Base-by-base conservation (phyloP, 2,113 vertebrate species). In the Opisthocomus hoazin region DNA sequence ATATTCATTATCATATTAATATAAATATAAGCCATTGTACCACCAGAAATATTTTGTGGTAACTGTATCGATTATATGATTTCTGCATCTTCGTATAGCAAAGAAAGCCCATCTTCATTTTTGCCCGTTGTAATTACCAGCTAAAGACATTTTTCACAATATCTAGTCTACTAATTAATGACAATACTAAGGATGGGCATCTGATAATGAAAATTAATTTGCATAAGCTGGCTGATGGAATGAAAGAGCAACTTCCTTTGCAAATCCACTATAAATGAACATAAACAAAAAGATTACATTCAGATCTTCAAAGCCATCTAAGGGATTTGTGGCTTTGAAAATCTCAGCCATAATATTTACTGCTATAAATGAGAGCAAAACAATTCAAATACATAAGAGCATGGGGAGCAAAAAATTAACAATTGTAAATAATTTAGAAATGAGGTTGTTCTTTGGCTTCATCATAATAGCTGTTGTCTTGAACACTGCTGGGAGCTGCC, bases 171-270 rank as follows among this genome's bases (percentile, higher is more conserved):
- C 39, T 90, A 90, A 90, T 91, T 94, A 92, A 84, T 65, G 64
- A 63, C 6, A 8, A 37, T 37, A 79, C 36, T 91, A 86, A 84
- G 73, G 71, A 84, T 90, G 32, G 86, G 48, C 56, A 91, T 84
- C 68, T 89, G 86, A 95, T 87, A 92, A 90, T 45, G 50, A 77
- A 77, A 90, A 27, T 11, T 43, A 30, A 95, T 96, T 95, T 95
- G 56, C 83, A 92, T 95, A 84, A 94, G 5, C 36, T 91, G 71
- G 37, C 21, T 94, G 29, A 64, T 94, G n/a, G 56, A 92, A 92
- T 86, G 69, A 89, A 89, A 66, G n/a, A 85, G 5, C 41, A 24
- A 68, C 66, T 77, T 95, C 46, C 74, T 80, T 86, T 89, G 51
- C 58, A 92, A 91, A 91, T 81, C 60, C 66, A 21, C 10, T 64